These are phyloP conservation scores for Pelobates fuscus DNA, from an alignment of 2,113 vertebrate species.

Conservation along the genomic window DNA sequence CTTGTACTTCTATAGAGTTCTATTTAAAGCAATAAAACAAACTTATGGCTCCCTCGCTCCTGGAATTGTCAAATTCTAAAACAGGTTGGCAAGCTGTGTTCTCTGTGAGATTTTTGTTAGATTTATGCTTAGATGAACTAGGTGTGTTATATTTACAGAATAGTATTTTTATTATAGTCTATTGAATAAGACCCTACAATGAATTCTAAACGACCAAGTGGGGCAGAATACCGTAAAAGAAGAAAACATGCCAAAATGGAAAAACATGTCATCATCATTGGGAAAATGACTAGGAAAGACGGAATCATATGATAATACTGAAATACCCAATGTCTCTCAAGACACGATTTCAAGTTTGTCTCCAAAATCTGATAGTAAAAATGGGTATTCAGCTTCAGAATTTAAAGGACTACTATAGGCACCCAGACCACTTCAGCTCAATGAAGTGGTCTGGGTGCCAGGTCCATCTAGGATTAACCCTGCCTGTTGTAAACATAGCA, in stretches of 20 bases:
- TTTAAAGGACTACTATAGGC: too few relatives aligned
- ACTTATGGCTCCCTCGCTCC: too few relatives aligned
- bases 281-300: constrained; percentile 4
- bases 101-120: not conserved
- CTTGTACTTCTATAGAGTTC: too few relatives aligned
- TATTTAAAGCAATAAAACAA: too few relatives aligned
- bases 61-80: too few relatives aligned
- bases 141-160: not conserved
- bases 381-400: not conserved
- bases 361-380: not conserved
- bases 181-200: too few relatives aligned
- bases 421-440: too few relatives aligned
- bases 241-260: not conserved
- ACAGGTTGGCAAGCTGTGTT: too few relatives aligned
- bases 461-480: too few relatives aligned
- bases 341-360: not conserved
- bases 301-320: not conserved
- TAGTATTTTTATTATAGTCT: constrained; percentile 2
- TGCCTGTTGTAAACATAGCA: too few relatives aligned
- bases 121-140: not conserved
- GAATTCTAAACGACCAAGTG: not conserved
- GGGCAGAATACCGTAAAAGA: not conserved
- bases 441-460: too few relatives aligned
- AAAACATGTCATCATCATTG: constrained; percentile 1
- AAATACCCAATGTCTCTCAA: constrained; percentile 4